These are phyloP conservation scores for Uloborus diversus DNA, from an alignment of 1,140 invertebrate genomes.

Conservation along the genomic window DNA sequence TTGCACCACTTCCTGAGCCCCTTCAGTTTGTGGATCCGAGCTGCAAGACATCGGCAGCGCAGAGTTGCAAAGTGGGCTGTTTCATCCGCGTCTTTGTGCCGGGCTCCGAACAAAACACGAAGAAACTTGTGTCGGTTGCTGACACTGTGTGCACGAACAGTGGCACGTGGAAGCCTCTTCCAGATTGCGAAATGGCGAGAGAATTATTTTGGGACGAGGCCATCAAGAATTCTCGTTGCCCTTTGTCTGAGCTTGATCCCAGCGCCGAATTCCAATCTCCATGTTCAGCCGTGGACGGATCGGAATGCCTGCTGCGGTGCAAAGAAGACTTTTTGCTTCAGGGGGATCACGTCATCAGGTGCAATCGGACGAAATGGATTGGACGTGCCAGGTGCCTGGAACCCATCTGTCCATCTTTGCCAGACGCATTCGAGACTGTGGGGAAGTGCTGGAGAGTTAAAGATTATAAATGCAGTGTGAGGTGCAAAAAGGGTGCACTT, in stretches of 20 bases:
- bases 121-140: not conserved
- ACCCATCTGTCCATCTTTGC: no score
- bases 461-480: no score
- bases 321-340: not conserved
- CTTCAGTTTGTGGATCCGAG: not conserved
- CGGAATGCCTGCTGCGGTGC: not conserved
- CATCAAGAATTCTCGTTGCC: not conserved
- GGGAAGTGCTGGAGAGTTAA: no score
- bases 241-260: not conserved
- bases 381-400: no score
- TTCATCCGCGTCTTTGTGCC: not conserved
- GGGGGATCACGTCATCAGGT: not conserved
- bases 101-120: not conserved
- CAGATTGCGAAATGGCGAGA: not conserved
- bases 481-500: no score
- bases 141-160: not conserved
- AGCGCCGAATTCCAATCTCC: not conserved
- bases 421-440: no score
- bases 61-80: constrained; percentile 17
- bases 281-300: not conserved
- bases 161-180: not conserved
- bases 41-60: not conserved
- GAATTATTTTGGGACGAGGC: not conserved
- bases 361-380: not conserved
- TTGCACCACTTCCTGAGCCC: not conserved